These are phyloP conservation scores for Folsomia candida DNA, from an alignment of 2,888 invertebrate species.

Conservation along the genomic window DNA sequence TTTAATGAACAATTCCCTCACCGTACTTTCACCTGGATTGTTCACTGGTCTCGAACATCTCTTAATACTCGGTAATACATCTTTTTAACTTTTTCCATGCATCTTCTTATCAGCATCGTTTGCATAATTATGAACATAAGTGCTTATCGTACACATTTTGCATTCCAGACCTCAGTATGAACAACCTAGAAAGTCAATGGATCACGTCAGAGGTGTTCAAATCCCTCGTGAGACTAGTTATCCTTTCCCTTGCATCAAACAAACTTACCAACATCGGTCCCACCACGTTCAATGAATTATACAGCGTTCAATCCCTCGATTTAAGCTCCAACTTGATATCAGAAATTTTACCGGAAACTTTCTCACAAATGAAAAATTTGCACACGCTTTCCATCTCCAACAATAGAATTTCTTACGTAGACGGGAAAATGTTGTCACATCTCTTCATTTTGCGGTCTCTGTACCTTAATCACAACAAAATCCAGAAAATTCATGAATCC, in stretches of 20 bases:
- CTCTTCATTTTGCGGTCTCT: slow-evolving; percentile 71
- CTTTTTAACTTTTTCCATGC: no score
- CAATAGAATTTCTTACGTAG: slow-evolving; percentile 68
- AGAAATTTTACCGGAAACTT: slow-evolving; percentile 68
- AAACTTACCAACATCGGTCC: slow-evolving; percentile 69
- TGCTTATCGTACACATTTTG: no score
- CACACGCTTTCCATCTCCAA: slow-evolving; percentile 72
- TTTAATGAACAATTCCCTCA: slow-evolving; percentile 73
- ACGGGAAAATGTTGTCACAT: slow-evolving; percentile 69
- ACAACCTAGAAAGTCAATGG: slow-evolving; percentile 74
- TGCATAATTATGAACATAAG: no score
- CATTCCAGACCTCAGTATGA: slow-evolving; percentile 71
- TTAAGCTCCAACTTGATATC: slow-evolving; percentile 68
- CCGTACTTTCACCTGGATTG: slow-evolving; percentile 71
- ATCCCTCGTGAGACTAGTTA: slow-evolving; percentile 69
- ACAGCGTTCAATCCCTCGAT: slow-evolving; percentile 68
- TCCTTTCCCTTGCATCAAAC: slow-evolving; percentile 73
- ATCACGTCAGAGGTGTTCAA: slow-evolving; percentile 75
- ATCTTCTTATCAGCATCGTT: no score
- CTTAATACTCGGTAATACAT: no score
- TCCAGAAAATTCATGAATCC: slow-evolving; percentile 66
- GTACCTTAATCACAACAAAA: slow-evolving; percentile 71
- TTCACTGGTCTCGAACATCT: slow-evolving; percentile 71
- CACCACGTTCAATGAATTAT: slow-evolving; percentile 70
- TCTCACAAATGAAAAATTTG: slow-evolving; percentile 71